Base-by-base conservation (phyloP, 1,140 invertebrate species). In the Medauroidea extradentata region DNA sequence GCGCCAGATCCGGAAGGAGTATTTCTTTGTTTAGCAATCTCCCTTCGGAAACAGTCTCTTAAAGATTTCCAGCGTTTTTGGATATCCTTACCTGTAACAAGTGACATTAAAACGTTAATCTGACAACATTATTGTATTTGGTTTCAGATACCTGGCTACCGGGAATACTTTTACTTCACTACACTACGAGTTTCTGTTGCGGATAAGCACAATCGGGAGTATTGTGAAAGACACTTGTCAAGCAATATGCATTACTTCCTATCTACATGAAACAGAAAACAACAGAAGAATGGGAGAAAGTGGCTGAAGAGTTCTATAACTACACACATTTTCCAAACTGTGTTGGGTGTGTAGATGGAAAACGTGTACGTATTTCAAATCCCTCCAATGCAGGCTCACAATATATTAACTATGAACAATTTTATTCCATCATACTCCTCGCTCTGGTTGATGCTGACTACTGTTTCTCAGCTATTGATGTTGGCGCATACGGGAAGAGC, bases 371-470 rank as follows among this genome's bases (percentile, higher is more conserved):
- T 16, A 71, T 78, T 50, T 44, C 46, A 52, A 19, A 21, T 11
- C 68, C 72, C 18, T 19, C 53, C 4, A 14, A 53, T 2, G 39
- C 23, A 14, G 52, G 52, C 8, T 38, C 52, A 34, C 4, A 34
- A 5, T 41, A 9, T 21, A n/a, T 38, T 18, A 27, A 34, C 13
- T 53, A 53, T 14, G 25, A 53, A 18, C 21, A 41, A 39, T 3
- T 39, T 4, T 53, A 23, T 53, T 76, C 71, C 24, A 69, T 78
- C 41, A 74, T 80, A 27, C 61, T 81, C 13, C 63, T 78, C 34
- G 79, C 73, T 3, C 43, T 80, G 8, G 76, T 75, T 24, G 76
- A 81, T 68, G 73, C 73, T 3, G 66, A 78, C 55, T 79, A 72
- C 61, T 71, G 72, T 59, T 80, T 79, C 63, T 67, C 72, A 25